Base-by-base conservation (phyloP, 2,797 vertebrate species). In the Leptatherina wallacei region DNA sequence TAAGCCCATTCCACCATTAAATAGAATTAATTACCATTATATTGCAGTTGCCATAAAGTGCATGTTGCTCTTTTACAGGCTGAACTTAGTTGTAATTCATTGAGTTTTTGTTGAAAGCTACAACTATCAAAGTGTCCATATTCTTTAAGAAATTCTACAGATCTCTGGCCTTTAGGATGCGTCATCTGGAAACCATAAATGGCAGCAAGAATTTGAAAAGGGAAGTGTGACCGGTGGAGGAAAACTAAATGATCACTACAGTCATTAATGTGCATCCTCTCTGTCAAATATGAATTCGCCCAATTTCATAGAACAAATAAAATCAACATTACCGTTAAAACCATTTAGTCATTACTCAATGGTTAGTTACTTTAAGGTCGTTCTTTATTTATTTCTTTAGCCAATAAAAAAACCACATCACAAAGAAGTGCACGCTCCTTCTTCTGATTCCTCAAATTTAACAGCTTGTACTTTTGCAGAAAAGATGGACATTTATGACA, bases 401-500 rank as follows among this genome's bases (percentile, higher is more conserved):
- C 16, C 20, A n/a, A 2, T 36, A 10, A 13, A 42, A 42, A 36
- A 36, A 36, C 2, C 4, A 42, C 40, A 2, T 38, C 30, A 36
- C 52, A 66, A 70, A 56, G 7, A 54, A 56, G 13, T 47, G 27
- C 20, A 44, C 1, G 42, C 16, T 38, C 12, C 58, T n/a, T 30
- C 38, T 47, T 47, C 0, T 5, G n/a, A 16, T 71, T 69, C 24
- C 59, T 47, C 51, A 61, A 56, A 69, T 70, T 49, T 35, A 59
- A 58, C 57, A 63, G 64, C 52, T 66, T 66, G 24, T 75, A 27
- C 40, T 13, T 49, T 35, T 71, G 51, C 32, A 24, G n/a, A 24
- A 24, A 64, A 35, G 52, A 77, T 27, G 6, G 55, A 80, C 65
- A 44, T 81, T 78, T 76, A 84, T 33, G 64, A 40, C 60, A 38